A percentile compares a stretch with the other conserved stretches of the same genome.
phyloP scores from a whole-genome alignment of 1,140 invertebrate genomes.

The Bombus huntii region DNA sequence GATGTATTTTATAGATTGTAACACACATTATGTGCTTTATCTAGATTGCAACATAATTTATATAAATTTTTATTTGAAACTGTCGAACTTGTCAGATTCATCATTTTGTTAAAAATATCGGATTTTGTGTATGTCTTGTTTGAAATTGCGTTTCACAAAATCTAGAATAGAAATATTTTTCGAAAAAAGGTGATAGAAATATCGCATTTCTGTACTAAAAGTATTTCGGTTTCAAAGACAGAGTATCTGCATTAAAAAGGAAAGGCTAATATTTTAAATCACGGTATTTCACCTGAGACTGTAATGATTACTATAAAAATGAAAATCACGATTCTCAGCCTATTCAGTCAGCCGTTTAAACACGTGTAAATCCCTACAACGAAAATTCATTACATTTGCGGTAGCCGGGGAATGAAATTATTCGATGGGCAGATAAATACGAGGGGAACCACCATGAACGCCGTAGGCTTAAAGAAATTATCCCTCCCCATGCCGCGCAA shows the following conservation, averaged over 20 bases:
- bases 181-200: too few species aligned
- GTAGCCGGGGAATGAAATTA: not conserved
- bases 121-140: not conserved
- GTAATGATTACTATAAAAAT: not conserved
- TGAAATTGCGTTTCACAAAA: not conserved
- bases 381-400: slow-evolving; percentile 26
- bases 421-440: not conserved
- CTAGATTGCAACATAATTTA: too few species aligned
- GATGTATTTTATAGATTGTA: too few species aligned
- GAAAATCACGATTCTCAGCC: not conserved
- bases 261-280: not conserved
- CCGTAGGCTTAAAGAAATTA: slow-evolving; percentile 31
- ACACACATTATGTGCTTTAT: too few species aligned
- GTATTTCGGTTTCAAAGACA: not conserved
- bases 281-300: not conserved
- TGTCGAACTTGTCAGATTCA: not conserved
- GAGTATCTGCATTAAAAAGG: not conserved
- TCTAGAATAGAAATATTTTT: not conserved
- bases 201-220: not conserved
- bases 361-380: not conserved
- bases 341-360: not conserved
- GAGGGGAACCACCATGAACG: not conserved
- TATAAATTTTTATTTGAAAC: not conserved
- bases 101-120: not conserved
- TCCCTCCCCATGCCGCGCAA: not conserved